Conservation (phyloP, 2,888 invertebrate species). For the Heliconius ismenius region DNA sequence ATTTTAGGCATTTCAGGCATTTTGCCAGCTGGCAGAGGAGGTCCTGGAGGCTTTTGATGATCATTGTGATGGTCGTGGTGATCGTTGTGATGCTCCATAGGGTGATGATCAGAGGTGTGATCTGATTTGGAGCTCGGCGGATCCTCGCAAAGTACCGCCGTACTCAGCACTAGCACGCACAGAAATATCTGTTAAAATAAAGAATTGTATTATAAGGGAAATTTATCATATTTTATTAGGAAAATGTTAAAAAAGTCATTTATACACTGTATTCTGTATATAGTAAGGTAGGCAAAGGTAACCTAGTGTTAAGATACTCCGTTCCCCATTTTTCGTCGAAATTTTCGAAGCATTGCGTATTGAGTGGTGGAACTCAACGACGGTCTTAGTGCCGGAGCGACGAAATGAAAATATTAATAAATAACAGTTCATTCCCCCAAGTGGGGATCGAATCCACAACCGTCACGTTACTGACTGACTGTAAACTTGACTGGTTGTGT, state of each 20-base stretch:
- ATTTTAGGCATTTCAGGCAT: constrained; percentile 35
- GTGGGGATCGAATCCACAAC: too few relatives aligned
- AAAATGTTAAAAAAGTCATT: too few relatives aligned
- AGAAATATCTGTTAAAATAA: constrained; percentile 54
- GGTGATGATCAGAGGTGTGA: constrained; percentile 18
- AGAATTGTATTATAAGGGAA: not conserved
- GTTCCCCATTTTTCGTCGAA: not conserved
- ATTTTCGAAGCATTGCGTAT: too few relatives aligned
- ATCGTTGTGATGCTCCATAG: constrained; percentile 6
- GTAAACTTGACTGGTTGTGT: too few relatives aligned
- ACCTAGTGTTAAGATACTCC: not conserved
- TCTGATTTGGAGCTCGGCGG: constrained; percentile 26
- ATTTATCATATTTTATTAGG: too few relatives aligned
- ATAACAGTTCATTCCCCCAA: too few relatives aligned
- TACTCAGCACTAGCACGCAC: constrained; percentile 61
- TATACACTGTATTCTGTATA: too few relatives aligned
- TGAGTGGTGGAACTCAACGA: too few relatives aligned
- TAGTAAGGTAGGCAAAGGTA: too few relatives aligned
- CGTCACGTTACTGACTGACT: too few relatives aligned
- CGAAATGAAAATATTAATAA: too few relatives aligned
- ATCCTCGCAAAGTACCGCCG: constrained; percentile 49
- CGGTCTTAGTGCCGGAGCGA: too few relatives aligned
- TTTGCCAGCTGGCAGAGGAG: constrained; percentile 18
- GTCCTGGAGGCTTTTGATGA: constrained; percentile 32
- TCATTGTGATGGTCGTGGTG: constrained; percentile 13